A percentile compares a stretch with the other conserved stretches of the same genome.
phyloP scores from a whole-genome alignment of 2,888 invertebrate genomes.

The Linhomoeus sp. region DNA sequence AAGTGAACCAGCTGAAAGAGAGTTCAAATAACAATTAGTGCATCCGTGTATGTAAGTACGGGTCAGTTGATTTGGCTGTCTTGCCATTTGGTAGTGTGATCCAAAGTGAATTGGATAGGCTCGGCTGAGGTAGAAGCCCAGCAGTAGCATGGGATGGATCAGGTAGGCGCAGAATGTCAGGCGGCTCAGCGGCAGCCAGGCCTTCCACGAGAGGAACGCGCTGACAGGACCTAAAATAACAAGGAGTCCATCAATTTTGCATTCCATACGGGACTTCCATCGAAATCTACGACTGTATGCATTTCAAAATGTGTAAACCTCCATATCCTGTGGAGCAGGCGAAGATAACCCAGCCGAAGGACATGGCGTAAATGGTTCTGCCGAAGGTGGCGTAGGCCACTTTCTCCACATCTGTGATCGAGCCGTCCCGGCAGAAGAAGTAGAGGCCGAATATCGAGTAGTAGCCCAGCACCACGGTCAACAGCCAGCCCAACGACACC shows the following conservation, averaged over 20 bases:
- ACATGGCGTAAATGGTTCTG: slow-evolving; percentile 29
- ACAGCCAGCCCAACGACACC: slow-evolving; percentile 13
- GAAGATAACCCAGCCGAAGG: slow-evolving; percentile 34
- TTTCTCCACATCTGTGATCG: slow-evolving; percentile 13
- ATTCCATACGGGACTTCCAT: background rate
- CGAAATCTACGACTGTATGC: too few species aligned
- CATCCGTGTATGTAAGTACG: background rate
- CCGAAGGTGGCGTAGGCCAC: slow-evolving; percentile 13
- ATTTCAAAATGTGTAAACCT: too few species aligned
- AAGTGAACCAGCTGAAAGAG: slow-evolving; percentile 17
- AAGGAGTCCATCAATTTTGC: background rate
- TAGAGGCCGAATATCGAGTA: slow-evolving; percentile 24
- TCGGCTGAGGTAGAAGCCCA: slow-evolving; percentile 21
- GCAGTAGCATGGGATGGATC: slow-evolving; percentile 24
- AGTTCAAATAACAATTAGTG: background rate
- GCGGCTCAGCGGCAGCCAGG: slow-evolving; percentile 66
- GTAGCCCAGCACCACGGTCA: slow-evolving; percentile 10
- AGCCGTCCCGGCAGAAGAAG: slow-evolving; percentile 20
- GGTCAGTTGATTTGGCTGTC: background rate
- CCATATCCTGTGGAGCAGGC: slow-evolving; percentile 33
- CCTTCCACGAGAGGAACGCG: slow-evolving; percentile 55
- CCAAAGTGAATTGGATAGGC: slow-evolving; percentile 26
- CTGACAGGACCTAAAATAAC: slow-evolving; percentile 38
- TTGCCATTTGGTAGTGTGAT: slow-evolving; percentile 22
- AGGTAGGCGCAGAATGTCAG: slow-evolving; percentile 86